Percentiles rank a stretch among this genome's conserved stretches.
Conservation (phyloP, 1,140 invertebrate species). For the Calephelis nemesis region DNA sequence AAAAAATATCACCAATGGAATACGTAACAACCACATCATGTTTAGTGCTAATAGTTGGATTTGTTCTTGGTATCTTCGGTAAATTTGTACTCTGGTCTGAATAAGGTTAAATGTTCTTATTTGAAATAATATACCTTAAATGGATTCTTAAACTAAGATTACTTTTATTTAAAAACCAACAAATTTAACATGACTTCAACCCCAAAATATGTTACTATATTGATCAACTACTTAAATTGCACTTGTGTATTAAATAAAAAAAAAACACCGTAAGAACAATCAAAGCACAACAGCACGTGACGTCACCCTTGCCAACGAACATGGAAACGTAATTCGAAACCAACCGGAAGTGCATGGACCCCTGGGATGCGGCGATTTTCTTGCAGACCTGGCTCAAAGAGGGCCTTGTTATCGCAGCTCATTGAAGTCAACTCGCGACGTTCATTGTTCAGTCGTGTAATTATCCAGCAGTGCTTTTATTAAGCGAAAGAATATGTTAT, state of each 20-base stretch:
- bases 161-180: too few species aligned
- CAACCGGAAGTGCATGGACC: conserved; percentile 69
- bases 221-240: too few species aligned
- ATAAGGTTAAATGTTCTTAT: too few species aligned
- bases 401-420: conserved; percentile 47
- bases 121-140: too few species aligned
- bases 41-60: too few species aligned
- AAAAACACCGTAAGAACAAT: not conserved
- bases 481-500: conserved; percentile 74
- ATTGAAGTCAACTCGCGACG: conserved; percentile 64
- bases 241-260: not conserved
- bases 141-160: too few species aligned
- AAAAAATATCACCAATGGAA: too few species aligned
- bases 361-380: conserved; percentile 65
- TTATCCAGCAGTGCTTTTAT: conserved; percentile 66
- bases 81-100: too few species aligned
- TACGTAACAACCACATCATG: too few species aligned
- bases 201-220: too few species aligned
- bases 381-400: conserved; percentile 57
- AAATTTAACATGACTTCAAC: too few species aligned
- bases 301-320: conserved; percentile 55
- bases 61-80: too few species aligned
- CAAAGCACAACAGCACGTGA: conserved; percentile 27
- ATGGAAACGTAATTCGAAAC: conserved; percentile 56
- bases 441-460: conserved; percentile 70